Evolutionary conservation across 2,888 invertebrate genomes (phyloP).

Genomic region (Callyntrura guangdongensis): DNA sequence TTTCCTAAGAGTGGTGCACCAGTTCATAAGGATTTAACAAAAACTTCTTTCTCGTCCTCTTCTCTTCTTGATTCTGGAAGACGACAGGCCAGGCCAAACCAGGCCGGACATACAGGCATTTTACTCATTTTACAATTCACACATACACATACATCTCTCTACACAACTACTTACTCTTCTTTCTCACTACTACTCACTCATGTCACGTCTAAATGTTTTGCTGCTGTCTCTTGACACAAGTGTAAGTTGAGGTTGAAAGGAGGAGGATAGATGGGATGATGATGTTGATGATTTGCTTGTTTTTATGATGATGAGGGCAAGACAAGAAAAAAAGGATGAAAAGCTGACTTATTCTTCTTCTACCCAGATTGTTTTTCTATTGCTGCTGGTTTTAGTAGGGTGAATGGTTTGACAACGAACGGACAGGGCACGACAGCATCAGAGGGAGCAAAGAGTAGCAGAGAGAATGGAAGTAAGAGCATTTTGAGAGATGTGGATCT

Average conservation of each 20-base stretch:
- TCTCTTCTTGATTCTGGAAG: conserved; percentile 4
- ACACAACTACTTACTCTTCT: neutral
- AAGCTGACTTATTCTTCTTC: conserved; percentile 34
- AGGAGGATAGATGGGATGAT: conserved; percentile 45
- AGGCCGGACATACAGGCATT: conserved; percentile 34
- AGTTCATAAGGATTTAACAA: conserved; percentile 53
- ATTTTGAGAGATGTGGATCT: no score
- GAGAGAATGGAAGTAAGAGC: neutral
- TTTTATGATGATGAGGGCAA: conserved; percentile 44
- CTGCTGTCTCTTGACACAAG: conserved; percentile 46
- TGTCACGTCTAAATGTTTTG: conserved; percentile 50
- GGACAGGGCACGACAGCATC: neutral
- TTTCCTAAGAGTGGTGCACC: conserved; percentile 60
- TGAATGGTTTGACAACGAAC: conserved; percentile 15
- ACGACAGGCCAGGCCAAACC: conserved; percentile 28
- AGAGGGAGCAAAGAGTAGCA: neutral
- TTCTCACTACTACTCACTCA: neutral
- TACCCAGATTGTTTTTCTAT: conserved; percentile 5
- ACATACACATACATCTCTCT: neutral
- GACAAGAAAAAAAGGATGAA: conserved; percentile 36
- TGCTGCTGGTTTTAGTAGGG: conserved; percentile 12
- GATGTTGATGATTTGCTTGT: conserved; percentile 4
- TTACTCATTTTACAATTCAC: conserved; percentile 34
- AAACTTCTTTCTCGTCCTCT: conserved; percentile 52
- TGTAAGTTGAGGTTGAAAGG: conserved; percentile 37